These are phyloP conservation scores for Ornithoptera priamus DNA, from an alignment of 2,888 invertebrate species.

Conservation along the genomic window DNA sequence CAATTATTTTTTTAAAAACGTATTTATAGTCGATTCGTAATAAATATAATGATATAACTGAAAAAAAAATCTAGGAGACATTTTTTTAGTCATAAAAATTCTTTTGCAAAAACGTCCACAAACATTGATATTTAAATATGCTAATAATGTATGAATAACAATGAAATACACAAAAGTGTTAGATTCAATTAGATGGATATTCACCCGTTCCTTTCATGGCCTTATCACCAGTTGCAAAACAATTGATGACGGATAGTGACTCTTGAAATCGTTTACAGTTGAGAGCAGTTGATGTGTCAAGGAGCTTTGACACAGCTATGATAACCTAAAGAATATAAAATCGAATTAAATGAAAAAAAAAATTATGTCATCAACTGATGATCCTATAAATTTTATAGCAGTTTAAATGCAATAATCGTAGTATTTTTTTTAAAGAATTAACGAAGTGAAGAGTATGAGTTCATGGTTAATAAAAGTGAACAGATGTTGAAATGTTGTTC, in stretches of 20 bases:
- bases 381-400: neutral
- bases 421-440: neutral
- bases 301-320: conserved; percentile 95
- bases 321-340: conserved; percentile 83
- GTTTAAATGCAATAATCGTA: neutral
- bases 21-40: too few relatives aligned
- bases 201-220: conserved; percentile 94
- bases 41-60: too few relatives aligned
- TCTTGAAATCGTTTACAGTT: conserved; percentile 98
- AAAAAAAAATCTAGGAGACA: too few relatives aligned
- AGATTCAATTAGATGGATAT: conserved; percentile 28
- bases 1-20: neutral
- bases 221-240: conserved; percentile 95
- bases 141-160: too few relatives aligned
- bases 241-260: conserved; percentile 94
- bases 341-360: neutral
- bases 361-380: neutral
- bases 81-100: too few relatives aligned
- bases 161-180: neutral
- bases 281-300: conserved; percentile 93
- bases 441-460: too few relatives aligned
- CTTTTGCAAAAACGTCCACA: too few relatives aligned
- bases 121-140: too few relatives aligned
- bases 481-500: too few relatives aligned
- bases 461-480: too few relatives aligned